Conservation (phyloP, 2,888 invertebrate species). For the Napeogenes sylphis region DNA sequence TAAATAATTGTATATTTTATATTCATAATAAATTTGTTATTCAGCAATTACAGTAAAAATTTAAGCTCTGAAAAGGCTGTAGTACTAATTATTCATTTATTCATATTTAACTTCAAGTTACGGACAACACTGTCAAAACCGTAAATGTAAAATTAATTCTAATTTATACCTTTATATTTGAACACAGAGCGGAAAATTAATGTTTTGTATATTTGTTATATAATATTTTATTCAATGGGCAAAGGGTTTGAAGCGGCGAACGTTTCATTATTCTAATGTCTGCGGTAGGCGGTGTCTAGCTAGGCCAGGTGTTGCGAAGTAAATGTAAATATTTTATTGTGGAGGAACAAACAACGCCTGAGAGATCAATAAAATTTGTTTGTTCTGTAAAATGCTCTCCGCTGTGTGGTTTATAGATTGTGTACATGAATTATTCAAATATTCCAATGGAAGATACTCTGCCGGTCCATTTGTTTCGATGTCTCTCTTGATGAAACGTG, state of each 20-base stretch:
- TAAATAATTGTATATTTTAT: neutral
- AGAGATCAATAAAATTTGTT: constrained; percentile 78
- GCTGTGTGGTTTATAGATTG: constrained; percentile 74
- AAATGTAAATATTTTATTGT: constrained; percentile 77
- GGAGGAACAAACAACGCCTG: constrained; percentile 72
- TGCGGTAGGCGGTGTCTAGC: constrained; percentile 55
- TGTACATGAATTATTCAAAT: constrained; percentile 74
- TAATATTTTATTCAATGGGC: constrained; percentile 57
- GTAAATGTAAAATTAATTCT: constrained; percentile 6
- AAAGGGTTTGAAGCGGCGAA: constrained; percentile 49
- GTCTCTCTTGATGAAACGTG: constrained; percentile 62
- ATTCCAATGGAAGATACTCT: constrained; percentile 58
- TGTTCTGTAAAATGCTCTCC: constrained; percentile 74
- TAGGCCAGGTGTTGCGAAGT: constrained; percentile 70
- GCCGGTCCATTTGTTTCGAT: constrained; percentile 69
- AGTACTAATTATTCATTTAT: neutral
- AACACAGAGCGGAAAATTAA: constrained; percentile 18
- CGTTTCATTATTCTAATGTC: constrained; percentile 72
- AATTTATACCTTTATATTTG: constrained; percentile 14
- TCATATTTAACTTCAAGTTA: neutral
- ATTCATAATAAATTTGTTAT: neutral
- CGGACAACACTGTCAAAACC: constrained; percentile 2
- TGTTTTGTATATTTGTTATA: constrained; percentile 22
- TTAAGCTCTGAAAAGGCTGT: neutral
- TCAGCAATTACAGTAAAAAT: neutral